These are phyloP conservation scores for Onychomys torridus DNA, from an alignment of 2,797 vertebrate species.

Conservation along the genomic window DNA sequence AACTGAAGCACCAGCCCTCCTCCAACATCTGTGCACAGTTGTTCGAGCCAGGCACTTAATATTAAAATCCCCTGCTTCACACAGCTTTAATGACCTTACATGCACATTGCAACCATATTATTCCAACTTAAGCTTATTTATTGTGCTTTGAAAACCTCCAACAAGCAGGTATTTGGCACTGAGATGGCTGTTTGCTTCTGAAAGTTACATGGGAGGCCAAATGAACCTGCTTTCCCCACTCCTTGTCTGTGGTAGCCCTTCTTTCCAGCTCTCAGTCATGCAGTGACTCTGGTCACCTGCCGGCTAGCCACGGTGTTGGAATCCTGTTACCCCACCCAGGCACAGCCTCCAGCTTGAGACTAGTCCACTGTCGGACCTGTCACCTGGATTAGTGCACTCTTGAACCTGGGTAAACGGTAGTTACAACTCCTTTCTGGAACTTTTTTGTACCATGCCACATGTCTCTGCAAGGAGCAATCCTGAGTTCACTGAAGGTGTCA, in stretches of 20 bases:
- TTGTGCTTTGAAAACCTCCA: background rate
- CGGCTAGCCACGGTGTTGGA: fast-evolving
- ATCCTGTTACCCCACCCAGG: fast-evolving
- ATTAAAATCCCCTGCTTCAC: background rate
- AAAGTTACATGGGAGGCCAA: background rate
- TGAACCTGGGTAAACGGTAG: background rate
- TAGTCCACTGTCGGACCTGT: fast-evolving
- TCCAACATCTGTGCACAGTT: background rate
- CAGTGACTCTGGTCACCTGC: background rate
- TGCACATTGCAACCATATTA: background rate
- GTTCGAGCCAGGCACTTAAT: too few relatives aligned
- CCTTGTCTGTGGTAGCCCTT: background rate
- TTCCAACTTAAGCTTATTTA: background rate
- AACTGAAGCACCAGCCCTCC: fast-evolving
- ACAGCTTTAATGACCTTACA: background rate
- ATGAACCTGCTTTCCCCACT: background rate
- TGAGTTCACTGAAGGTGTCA: background rate
- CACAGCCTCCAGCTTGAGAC: background rate
- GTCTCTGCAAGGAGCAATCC: too few relatives aligned
- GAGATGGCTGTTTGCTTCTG: background rate
- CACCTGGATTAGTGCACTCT: background rate
- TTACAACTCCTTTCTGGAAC: background rate
- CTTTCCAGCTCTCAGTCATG: background rate
- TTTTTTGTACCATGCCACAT: background rate
- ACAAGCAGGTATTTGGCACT: background rate